Percentiles rank a stretch among this genome's conserved stretches.
Conservation (phyloP, 2,888 invertebrate species). For the Neoascia interrupta region DNA sequence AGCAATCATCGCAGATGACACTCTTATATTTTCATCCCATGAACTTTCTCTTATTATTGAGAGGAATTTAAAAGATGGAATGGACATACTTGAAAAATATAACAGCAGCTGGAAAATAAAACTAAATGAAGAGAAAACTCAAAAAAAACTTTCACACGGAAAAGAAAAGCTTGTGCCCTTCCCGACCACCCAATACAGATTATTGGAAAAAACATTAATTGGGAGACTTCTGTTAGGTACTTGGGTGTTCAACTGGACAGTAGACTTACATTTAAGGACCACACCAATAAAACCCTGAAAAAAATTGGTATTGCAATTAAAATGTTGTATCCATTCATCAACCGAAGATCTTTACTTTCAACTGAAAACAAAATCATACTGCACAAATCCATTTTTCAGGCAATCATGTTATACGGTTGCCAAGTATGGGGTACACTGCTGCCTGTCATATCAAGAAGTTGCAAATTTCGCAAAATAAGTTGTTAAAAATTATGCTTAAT, state of each 20-base stretch:
- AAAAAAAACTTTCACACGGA: not conserved
- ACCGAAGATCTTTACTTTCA: not conserved
- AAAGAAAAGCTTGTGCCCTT: not conserved
- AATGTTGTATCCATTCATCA: not conserved
- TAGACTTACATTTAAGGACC: too few relatives aligned
- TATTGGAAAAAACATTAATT: not conserved
- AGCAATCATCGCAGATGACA: not conserved
- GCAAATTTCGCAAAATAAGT: too few relatives aligned
- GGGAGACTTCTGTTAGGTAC: not conserved
- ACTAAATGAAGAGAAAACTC: not conserved
- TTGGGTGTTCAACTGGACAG: too few relatives aligned
- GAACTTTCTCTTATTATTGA: not conserved
- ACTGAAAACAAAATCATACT: not conserved
- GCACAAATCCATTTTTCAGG: too few relatives aligned
- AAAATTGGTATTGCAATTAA: too few relatives aligned
- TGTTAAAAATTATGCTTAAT: not conserved
- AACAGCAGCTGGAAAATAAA: not conserved
- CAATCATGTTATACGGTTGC: too few relatives aligned
- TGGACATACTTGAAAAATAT: not conserved
- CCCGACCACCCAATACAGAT: not conserved
- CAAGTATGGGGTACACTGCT: too few relatives aligned
- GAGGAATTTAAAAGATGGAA: too few relatives aligned
- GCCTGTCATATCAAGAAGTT: not conserved
- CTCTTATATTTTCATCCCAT: slow-evolving; percentile 6
- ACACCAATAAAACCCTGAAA: too few relatives aligned